Base-by-base conservation (phyloP, 2,113 vertebrate species). In the Eulemur macaco region DNA sequence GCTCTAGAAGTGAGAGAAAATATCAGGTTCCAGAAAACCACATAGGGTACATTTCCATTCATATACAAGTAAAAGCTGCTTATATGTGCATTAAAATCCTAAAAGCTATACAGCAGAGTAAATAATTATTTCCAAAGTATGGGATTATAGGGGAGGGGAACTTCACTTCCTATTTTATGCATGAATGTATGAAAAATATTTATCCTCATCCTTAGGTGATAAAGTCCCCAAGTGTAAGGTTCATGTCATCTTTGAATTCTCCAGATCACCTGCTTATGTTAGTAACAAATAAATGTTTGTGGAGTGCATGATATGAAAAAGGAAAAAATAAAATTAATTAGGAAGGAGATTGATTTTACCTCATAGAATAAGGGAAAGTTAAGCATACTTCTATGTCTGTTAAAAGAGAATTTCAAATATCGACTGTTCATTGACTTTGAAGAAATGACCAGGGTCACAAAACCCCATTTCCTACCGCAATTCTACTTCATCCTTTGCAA, bases 81-180 rank as follows among this genome's bases (percentile, higher is more conserved):
- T 78, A 58, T 52, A 20, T 63, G 58, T 54, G 9, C 23, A 74
- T 78, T 25, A 37, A 78, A 76, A 74, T 74, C 39, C 6, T 54
- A 50, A 94, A 76, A 86, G 23, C 29, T 89, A 15, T 76, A 81
- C 4, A 50, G 12, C 27, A 86, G 54, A 42, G n/a, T 18, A 74
- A 97, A 39, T 76, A 87, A 87, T 71, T 56, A 31, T 60, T 96
- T 93, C 64, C 39, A 80, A 93, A 84, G 69, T 12, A 63, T 83
- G 39, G 14, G 34, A 4, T 90, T 42, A 15, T 10, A 1, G 25
- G 12, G 3, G 13, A 29, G 50, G 42, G 25, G n/a, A 18, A 52
- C 17, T 89, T 80, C 15, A 34, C 31, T 29, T 87, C 11, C 31
- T 47, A 20, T 80, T 88, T 88, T 63, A 77, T 56, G 45, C 27